These are phyloP conservation scores for Drosophila siamana DNA, from an alignment of 2,888 invertebrate species.

Conservation along the genomic window DNA sequence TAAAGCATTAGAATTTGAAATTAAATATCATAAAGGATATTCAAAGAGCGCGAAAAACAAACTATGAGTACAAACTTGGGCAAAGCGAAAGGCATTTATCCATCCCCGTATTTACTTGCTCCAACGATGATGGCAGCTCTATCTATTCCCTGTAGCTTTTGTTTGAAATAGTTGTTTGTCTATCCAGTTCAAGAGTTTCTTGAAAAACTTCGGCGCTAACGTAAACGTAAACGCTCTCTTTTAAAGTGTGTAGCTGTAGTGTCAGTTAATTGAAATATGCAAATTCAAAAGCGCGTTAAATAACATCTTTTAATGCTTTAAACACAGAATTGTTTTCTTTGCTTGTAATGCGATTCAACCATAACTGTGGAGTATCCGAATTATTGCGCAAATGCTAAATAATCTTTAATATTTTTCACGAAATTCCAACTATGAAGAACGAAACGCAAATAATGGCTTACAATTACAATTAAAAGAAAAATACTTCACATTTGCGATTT, in stretches of 20 bases:
- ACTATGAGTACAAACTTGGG: constrained; percentile 35
- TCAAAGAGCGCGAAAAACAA: constrained; percentile 56
- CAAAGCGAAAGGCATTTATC: constrained; percentile 30
- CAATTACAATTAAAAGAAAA: neutral
- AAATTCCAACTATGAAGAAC: too few relatives aligned
- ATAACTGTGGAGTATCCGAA: neutral
- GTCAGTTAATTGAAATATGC: constrained; percentile 53
- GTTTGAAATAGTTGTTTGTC: constrained; percentile 55
- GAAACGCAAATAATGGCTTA: too few relatives aligned
- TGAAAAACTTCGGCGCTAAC: too few relatives aligned
- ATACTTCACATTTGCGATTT: neutral
- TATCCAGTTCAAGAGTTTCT: constrained; percentile 37
- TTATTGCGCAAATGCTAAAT: neutral
- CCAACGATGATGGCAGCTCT: neutral
- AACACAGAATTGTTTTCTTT: constrained; percentile 21
- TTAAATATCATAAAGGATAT: constrained; percentile 80
- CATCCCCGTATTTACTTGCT: constrained; percentile 9
- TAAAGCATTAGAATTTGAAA: constrained; percentile 82
- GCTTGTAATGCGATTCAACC: neutral
- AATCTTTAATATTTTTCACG: too few relatives aligned
- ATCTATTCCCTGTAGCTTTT: constrained; percentile 26
- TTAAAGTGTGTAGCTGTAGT: constrained; percentile 20
- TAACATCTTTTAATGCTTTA: constrained; percentile 36
- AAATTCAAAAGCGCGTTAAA: constrained; percentile 35
- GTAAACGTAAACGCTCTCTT: constrained; percentile 26